A percentile compares a stretch with the other conserved stretches of the same genome.
These are phyloP conservation scores for Pimpla rufipes DNA, from an alignment of 2,888 invertebrate species.

Conservation along the genomic window DNA sequence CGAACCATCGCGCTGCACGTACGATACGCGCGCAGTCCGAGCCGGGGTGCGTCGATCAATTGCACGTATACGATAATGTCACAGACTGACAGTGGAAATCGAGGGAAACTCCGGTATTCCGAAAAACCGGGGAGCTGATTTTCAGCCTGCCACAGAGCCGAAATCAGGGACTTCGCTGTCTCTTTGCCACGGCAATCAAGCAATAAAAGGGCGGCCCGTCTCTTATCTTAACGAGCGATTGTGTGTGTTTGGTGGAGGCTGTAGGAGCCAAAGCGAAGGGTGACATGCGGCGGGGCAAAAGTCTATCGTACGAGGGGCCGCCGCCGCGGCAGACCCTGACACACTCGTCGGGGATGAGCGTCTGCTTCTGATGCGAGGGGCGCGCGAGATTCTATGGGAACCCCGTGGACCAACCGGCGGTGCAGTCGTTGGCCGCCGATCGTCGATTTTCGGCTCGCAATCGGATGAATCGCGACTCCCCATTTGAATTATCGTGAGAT, in stretches of 20 bases:
- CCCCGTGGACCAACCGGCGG: not conserved
- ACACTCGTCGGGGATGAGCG: conserved; percentile 30
- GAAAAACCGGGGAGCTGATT: conserved; percentile 37
- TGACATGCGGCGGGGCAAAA: conserved; percentile 58
- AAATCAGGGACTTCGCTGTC: conserved; percentile 66
- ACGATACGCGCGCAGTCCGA: not conserved
- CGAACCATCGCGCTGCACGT: not conserved
- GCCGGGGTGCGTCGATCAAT: conserved; percentile 63
- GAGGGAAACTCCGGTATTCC: conserved; percentile 38
- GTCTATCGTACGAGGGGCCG: conserved; percentile 61
- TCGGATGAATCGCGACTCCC: not conserved
- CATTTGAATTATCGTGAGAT: too few relatives aligned
- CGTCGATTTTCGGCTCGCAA: not conserved
- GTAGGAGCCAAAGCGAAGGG: conserved; percentile 54
- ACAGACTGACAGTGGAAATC: conserved; percentile 35
- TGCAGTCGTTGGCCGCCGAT: conserved; percentile 9
- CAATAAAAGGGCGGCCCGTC: conserved; percentile 71
- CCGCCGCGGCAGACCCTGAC: conserved; percentile 2
- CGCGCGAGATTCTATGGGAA: conserved; percentile 8
- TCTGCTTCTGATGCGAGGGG: conserved; percentile 46
- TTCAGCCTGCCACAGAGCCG: conserved; percentile 39
- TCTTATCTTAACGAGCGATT: conserved; percentile 76
- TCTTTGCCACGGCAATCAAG: conserved; percentile 69
- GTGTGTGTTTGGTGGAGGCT: conserved; percentile 69
- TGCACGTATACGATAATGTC: conserved; percentile 68